Conservation (phyloP, 1,140 invertebrate species). For the Drosophila auraria region DNA sequence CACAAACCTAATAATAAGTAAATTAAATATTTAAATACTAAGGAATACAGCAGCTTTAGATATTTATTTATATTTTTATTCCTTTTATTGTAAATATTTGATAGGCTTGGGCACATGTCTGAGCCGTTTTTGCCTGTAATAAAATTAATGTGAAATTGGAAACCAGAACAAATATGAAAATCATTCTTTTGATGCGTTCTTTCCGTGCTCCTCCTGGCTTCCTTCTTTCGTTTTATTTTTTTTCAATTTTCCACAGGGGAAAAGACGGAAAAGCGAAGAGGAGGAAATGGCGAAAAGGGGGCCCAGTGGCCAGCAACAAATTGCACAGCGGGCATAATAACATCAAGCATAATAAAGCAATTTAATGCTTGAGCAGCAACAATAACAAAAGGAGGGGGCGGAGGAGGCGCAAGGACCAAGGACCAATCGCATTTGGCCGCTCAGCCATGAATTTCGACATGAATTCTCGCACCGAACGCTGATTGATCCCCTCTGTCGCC, state of each 20-base stretch:
- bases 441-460: slow-evolving; percentile 68
- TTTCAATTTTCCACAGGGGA: slow-evolving; percentile 47
- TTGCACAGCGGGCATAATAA: slow-evolving; percentile 71
- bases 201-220: not conserved
- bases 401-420: slow-evolving; percentile 1
- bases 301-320: slow-evolving; percentile 58
- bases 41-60: not conserved
- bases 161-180: slow-evolving; percentile 42
- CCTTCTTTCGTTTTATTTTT: slow-evolving; percentile 10
- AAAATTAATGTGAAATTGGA: slow-evolving; percentile 44
- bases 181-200: slow-evolving; percentile 43
- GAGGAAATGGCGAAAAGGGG: not conserved
- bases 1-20: not conserved
- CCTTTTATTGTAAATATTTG: slow-evolving; percentile 8
- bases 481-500: not conserved
- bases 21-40: not conserved
- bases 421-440: slow-evolving; percentile 55
- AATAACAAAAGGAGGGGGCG: slow-evolving; percentile 4
- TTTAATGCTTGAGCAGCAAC: slow-evolving; percentile 69
- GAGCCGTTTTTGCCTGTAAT: slow-evolving; percentile 18
- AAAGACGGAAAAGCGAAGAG: slow-evolving; percentile 4
- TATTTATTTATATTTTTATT: not conserved
- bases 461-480: slow-evolving; percentile 33
- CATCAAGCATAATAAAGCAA: slow-evolving; percentile 78
- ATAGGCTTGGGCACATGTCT: slow-evolving; percentile 17